Evolutionary conservation across 2,797 vertebrate species (phyloP).

Genomic region (Myotis findleyi): DNA sequence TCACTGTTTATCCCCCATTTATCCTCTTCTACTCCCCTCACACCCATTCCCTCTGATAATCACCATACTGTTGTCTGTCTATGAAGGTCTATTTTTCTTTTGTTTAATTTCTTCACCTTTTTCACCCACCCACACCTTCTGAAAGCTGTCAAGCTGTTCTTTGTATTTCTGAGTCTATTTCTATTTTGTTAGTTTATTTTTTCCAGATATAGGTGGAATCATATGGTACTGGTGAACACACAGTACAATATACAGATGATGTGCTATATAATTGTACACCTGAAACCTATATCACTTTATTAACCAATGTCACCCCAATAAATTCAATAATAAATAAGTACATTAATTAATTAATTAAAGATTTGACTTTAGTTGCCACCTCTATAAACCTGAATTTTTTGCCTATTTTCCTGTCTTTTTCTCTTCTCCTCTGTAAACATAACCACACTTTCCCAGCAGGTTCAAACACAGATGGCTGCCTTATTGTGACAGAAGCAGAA

Average conservation of each 20-base stretch:
- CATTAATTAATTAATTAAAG: not conserved
- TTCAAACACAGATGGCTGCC: constrained; percentile 90
- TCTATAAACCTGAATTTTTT: constrained; percentile 76
- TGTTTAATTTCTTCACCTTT: not conserved
- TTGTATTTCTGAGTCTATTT: not conserved
- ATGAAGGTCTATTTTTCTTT: not conserved
- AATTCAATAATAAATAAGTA: not conserved
- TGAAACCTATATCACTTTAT: not conserved
- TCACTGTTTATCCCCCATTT: not conserved
- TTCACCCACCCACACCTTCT: not conserved
- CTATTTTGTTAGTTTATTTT: not conserved
- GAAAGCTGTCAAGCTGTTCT: not conserved
- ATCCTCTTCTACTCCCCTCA: too few species aligned
- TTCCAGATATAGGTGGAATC: not conserved
- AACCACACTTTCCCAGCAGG: constrained; percentile 87
- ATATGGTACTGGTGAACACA: not conserved
- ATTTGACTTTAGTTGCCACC: constrained; percentile 80
- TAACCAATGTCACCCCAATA: not conserved
- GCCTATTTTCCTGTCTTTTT: constrained; percentile 60
- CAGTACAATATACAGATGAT: not conserved
- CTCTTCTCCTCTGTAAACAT: constrained; percentile 82
- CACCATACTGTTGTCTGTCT: not conserved
- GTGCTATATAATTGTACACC: not conserved
- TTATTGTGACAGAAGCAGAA: constrained; percentile 91
- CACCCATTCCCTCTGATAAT: not conserved